These are phyloP conservation scores for Pyrrhosoma nymphula DNA, from an alignment of 2,888 invertebrate genomes.

Conservation along the genomic window DNA sequence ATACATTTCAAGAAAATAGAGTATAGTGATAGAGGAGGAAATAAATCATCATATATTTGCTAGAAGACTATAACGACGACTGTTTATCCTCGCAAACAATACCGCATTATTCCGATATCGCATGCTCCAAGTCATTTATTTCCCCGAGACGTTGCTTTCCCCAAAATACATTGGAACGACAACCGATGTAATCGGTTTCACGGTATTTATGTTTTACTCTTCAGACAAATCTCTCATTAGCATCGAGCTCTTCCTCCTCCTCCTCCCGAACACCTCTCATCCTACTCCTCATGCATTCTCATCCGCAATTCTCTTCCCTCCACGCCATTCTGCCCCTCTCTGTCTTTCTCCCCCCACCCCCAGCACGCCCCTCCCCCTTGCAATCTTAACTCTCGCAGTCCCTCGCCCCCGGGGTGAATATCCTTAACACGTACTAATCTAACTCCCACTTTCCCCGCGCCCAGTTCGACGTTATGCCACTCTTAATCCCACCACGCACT, in stretches of 20 bases:
- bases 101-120: not conserved
- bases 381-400: constrained; percentile 23
- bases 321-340: not conserved
- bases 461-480: constrained; percentile 61
- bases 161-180: not conserved
- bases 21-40: too few species aligned
- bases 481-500: constrained; percentile 37
- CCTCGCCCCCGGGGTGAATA: constrained; percentile 37
- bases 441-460: constrained; percentile 38
- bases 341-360: not conserved
- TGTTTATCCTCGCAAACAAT: not conserved
- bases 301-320: not conserved
- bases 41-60: too few species aligned
- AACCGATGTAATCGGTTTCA: not conserved
- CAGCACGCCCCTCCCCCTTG: not conserved
- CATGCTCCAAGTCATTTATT: constrained; percentile 12
- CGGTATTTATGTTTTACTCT: not conserved
- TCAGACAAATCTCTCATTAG: not conserved
- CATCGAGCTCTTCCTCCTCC: not conserved
- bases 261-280: not conserved
- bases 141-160: not conserved
- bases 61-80: too few species aligned
- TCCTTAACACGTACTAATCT: constrained; percentile 66
- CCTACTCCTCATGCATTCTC: not conserved
- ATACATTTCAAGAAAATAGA: too few species aligned